Evolutionary conservation across 2,113 vertebrate species (phyloP).

Genomic region (Dryoscopus gambensis): DNA sequence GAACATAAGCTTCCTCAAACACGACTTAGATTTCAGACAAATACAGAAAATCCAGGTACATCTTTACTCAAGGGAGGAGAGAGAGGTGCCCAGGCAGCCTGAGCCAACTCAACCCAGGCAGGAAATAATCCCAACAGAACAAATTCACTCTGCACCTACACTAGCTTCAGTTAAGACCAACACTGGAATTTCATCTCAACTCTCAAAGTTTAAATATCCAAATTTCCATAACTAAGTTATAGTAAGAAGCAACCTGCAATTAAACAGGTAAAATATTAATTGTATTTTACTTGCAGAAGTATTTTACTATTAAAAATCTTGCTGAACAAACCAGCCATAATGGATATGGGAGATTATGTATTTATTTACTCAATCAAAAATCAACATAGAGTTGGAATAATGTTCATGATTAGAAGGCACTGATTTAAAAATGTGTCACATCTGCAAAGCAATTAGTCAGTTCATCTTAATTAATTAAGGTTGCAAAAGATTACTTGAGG

Average conservation of each 20-base stretch:
- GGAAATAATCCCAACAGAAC: neutral
- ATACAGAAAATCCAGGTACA: neutral
- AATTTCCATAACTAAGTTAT: neutral
- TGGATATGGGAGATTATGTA: neutral
- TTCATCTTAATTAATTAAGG: neutral
- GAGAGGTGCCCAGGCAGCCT: neutral
- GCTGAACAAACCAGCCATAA: neutral
- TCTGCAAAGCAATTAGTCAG: constrained; percentile 18
- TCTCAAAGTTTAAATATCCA: neutral
- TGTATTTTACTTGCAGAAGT: neutral
- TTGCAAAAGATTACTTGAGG: neutral
- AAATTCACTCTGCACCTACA: neutral
- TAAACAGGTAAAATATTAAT: neutral
- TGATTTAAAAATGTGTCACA: neutral
- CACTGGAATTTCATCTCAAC: neutral
- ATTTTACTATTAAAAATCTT: neutral
- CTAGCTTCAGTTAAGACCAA: neutral
- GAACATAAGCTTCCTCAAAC: neutral
- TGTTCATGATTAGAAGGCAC: neutral
- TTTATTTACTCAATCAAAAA: neutral
- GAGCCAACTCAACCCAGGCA: neutral
- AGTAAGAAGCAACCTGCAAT: neutral
- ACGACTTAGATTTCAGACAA: neutral
- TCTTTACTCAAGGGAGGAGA: neutral
- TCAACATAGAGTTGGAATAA: neutral